A percentile compares a stretch with the other conserved stretches of the same genome.
These are phyloP conservation scores for Phyllopteryx taeniolatus DNA, from an alignment of 2,113 vertebrate genomes.

Conservation along the genomic window DNA sequence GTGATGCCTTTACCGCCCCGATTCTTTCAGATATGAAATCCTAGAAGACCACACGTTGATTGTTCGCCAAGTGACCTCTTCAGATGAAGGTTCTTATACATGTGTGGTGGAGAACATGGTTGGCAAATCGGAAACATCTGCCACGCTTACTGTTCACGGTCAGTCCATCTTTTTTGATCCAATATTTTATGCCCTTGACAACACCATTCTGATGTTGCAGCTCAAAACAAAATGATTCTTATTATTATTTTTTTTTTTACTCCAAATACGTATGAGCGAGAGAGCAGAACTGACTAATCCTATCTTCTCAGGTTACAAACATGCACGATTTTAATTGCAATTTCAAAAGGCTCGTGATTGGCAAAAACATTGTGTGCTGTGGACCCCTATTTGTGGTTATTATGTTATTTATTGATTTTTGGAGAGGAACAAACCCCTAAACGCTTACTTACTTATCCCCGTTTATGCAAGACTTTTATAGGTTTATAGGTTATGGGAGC, in stretches of 20 bases:
- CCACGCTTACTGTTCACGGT: constrained; percentile 92
- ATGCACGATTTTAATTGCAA: not conserved
- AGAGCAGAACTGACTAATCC: not conserved
- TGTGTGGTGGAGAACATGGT: constrained; percentile 97
- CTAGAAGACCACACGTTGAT: constrained; percentile 90
- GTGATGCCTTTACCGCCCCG: constrained; percentile 16
- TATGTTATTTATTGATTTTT: no score
- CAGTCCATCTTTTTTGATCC: constrained; percentile 18
- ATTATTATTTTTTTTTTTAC: not conserved
- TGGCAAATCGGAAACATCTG: constrained; percentile 89
- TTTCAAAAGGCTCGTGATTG: not conserved
- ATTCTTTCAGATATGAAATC: constrained; percentile 82
- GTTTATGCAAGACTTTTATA: no score
- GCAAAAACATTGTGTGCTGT: no score
- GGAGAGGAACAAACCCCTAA: no score
- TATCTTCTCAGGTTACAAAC: constrained; percentile 25
- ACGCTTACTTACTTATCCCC: no score
- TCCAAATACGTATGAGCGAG: not conserved
- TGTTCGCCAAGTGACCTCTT: constrained; percentile 81
- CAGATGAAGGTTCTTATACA: constrained; percentile 89
- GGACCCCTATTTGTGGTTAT: no score
- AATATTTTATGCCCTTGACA: not conserved
- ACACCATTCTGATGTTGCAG: not conserved
- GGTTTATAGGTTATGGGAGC: not conserved
- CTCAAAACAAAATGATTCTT: not conserved